Base-by-base conservation (phyloP, 2,888 invertebrate species). In the Loripinus fragilis region DNA sequence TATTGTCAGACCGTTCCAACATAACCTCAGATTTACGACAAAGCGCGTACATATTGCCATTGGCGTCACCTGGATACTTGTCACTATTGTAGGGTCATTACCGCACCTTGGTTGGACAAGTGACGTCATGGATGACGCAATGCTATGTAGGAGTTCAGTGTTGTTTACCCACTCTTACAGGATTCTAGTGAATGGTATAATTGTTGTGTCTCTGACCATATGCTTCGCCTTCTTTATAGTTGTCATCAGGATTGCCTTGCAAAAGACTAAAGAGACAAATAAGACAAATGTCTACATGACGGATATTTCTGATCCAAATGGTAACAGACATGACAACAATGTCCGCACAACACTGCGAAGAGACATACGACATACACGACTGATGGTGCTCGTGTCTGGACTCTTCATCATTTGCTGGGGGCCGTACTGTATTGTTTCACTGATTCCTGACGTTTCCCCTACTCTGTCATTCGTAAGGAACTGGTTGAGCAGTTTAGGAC, bases 391-490 rank as follows among this genome's bases (percentile, higher is more conserved):
- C 5, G 55, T 72, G 28, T 72, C 72, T 0, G 72, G 72, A 60
- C 7, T 30, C 15, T 72, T 72, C 45, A 48, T 65, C 12, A 45
- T 72, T 12, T 65, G 60, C 45, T 72, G 72, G 72, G 65, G 38
- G n/a, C 72, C 72, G 28, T 72, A 45, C 33, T 72, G 72, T 45
- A 72, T 72, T 3, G 23, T 72, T n/a, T 45, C 64, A 30, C 65
- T 64, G 65, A 23, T 72, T 0, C 65, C 72, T 7, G 20, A 38
- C 15, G 30, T 20, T 3, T 60, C 60, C 2, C 33, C 17, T 10
- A 20, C 1, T 20, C 45, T 72, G 3, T 25, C 52, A 20, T 28
- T 71, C 15, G 50, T 66, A 17, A 66, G 69, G 28, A 48, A 65
- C 23, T 52, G 71, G 25, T 23, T 71, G 2, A 35, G 33, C 5